These are phyloP conservation scores for human DNA, from an alignment of 2,113 vertebrate species.

Conservation along the genomic window DNA sequence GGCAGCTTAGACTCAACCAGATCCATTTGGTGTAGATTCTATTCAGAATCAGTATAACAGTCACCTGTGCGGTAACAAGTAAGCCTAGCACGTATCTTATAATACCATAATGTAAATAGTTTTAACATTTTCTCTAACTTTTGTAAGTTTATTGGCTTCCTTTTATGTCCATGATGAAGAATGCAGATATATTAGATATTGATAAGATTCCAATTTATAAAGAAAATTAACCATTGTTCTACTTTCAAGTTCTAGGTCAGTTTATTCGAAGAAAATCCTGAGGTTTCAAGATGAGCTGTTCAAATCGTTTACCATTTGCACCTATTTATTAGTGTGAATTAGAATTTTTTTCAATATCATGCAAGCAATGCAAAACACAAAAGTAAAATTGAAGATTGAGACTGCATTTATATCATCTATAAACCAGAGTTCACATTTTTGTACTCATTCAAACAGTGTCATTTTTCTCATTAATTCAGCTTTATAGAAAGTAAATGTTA, in stretches of 20 bases:
- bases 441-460: neutral
- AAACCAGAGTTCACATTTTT: constrained; percentile 16
- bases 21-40: rapidly evolving
- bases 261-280: constrained; percentile 46
- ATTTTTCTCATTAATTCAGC: constrained; percentile 17
- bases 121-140: neutral
- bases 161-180: neutral
- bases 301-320: constrained; percentile 21
- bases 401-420: neutral
- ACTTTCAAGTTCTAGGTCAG: constrained; percentile 48
- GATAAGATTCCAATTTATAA: neutral
- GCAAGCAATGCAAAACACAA: constrained; percentile 18
- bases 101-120: neutral
- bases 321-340: constrained; percentile 30
- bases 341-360: neutral
- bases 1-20: neutral
- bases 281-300: constrained; percentile 29
- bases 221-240: neutral
- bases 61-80: neutral
- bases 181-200: neutral
- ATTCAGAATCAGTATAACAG: too few species aligned
- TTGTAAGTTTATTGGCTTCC: neutral
- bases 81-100: neutral
- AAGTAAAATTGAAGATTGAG: constrained; percentile 14
- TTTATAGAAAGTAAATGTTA: constrained; percentile 25